Base-by-base conservation (phyloP, 2,888 invertebrate species). In the Trissolcus japonicus region DNA sequence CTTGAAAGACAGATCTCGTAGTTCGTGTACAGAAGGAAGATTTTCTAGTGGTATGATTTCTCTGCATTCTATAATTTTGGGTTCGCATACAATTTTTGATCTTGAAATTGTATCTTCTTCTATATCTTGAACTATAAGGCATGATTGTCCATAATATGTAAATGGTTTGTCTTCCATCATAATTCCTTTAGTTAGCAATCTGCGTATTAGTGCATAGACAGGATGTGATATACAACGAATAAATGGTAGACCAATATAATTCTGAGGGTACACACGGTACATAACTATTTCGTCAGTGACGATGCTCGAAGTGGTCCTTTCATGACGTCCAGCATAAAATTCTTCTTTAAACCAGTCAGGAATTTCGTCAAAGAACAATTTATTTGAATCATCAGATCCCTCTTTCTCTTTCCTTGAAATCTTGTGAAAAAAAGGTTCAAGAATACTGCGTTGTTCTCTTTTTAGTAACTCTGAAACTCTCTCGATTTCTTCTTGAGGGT, bases 1-100 rank as follows among this genome's bases (percentile, higher is more conserved):
- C 0, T 17, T 11, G 11, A 82, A 6, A 41, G 85, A 79, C 40
- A 89, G 46, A 21, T 84, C 69, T 67, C 84, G 83, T 40, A 60
- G 17, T 4, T 50, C 50, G 13, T 60, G 50, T 13, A 60, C 13
- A 7, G 48, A 17, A 0, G 60, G 60, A 35, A 29, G 41, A 41
- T 21, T 21, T 21, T 21, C 21, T 21, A 4, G 21, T 21, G 21
- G 21, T 21, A 21, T 21, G 4, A 21, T 21, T 21, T 21, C 21
- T 21, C 9, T 41, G 4, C 2, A n/a, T n/a, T n/a, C n/a, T n/a
- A n/a, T n/a, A n/a, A n/a, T n/a, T n/a, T n/a, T n/a, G n/a, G n/a
- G n/a, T n/a, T n/a, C n/a, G n/a, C n/a, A n/a, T n/a, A n/a, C n/a
- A n/a, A n/a, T n/a, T n/a, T n/a, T n/a, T n/a, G n/a, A n/a, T n/a